These are phyloP conservation scores for Gymnothorax reevesii DNA, from an alignment of 2,797 vertebrate genomes.

Conservation along the genomic window DNA sequence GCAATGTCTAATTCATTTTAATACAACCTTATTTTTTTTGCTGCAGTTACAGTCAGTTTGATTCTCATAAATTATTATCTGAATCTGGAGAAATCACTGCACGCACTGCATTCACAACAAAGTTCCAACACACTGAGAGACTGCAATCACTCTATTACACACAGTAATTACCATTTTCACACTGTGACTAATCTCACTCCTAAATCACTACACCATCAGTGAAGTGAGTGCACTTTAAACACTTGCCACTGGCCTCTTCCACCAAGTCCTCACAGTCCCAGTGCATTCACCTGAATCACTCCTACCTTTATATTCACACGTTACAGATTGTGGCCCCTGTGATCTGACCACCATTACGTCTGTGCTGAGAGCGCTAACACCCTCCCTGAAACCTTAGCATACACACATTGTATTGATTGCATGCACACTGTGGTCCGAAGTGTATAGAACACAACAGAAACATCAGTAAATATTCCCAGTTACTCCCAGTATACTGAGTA, in stretches of 20 bases:
- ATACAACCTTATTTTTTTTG: neutral
- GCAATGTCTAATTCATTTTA: neutral
- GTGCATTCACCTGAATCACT: neutral
- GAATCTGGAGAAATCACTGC: neutral
- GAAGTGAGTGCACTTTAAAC: neutral
- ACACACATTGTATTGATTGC: neutral
- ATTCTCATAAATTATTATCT: too few relatives aligned
- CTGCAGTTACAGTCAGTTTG: neutral
- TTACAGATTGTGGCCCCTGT: neutral
- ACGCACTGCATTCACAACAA: neutral
- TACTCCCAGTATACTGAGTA: neutral
- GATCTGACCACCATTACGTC: neutral
- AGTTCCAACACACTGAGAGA: neutral
- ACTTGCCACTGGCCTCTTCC: neutral
- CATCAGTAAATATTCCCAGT: neutral
- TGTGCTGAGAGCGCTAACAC: neutral
- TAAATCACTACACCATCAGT: neutral
- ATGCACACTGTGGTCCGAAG: neutral
- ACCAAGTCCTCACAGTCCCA: neutral
- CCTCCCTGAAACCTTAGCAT: neutral
- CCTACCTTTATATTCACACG: neutral
- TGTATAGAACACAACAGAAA: neutral
- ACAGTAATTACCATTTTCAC: too few relatives aligned
- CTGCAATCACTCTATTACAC: neutral
- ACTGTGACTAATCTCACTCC: neutral